A percentile compares a stretch with the other conserved stretches of the same genome.
Conservation (phyloP, 2,113 vertebrate genomes). For the Nycticryphes semicollaris region DNA sequence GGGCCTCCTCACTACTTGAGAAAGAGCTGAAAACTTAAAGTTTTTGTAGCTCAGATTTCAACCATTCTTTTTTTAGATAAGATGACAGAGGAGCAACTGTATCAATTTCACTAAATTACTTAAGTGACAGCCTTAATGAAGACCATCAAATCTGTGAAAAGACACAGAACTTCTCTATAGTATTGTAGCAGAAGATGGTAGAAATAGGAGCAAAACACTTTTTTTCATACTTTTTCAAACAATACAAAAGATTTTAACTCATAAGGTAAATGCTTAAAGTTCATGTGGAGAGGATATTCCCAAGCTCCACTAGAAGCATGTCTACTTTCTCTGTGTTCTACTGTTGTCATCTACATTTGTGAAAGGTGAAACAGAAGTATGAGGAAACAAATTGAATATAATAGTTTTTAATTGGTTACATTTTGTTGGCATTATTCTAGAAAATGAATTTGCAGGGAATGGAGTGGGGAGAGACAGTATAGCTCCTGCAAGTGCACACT, state of each 20-base stretch:
- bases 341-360: neutral
- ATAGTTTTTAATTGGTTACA: neutral
- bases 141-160: neutral
- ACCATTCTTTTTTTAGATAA: neutral
- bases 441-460: neutral
- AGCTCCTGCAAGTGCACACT: neutral
- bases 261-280: neutral
- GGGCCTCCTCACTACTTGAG: neutral
- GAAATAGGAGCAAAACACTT: neutral
- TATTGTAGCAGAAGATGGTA: neutral
- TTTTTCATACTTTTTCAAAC: neutral
- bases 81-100: neutral
- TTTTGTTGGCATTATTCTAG: neutral
- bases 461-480: neutral
- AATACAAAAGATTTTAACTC: neutral
- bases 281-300: neutral
- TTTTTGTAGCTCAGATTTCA: neutral
- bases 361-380: neutral
- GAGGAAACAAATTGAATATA: neutral
- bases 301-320: neutral
- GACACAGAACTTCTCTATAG: neutral
- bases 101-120: neutral
- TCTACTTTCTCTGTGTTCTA: neutral
- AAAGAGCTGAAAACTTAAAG: neutral
- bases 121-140: neutral